Conservation (phyloP, 2,113 vertebrate genomes). For the Neoarius graeffei region DNA sequence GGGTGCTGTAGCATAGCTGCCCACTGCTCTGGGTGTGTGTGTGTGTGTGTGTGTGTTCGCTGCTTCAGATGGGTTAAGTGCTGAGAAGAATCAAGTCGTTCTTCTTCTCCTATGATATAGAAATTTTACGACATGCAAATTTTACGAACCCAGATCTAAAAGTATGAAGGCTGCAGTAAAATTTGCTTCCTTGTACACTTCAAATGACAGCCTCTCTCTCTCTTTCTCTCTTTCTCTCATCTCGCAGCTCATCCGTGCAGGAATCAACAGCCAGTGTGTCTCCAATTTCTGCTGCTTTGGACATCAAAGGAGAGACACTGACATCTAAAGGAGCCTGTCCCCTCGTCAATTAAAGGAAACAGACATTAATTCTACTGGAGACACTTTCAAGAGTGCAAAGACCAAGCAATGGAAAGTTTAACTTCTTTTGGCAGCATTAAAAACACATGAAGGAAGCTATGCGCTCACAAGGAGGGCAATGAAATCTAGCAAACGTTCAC, state of each 20-base stretch:
- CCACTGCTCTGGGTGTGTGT: too few species aligned
- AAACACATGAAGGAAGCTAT: conserved; percentile 49
- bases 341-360: conserved; percentile 38
- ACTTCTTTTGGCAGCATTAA: conserved; percentile 64
- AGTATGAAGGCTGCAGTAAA: background rate
- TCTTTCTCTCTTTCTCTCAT: background rate
- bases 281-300: conserved; percentile 43
- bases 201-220: background rate
- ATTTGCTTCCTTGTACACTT: background rate
- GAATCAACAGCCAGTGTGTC: conserved; percentile 37
- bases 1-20: too few species aligned
- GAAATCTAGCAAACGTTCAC: conserved; percentile 36
- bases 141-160: conserved; percentile 1
- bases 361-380: conserved; percentile 39
- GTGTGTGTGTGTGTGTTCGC: too few species aligned
- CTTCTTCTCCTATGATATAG: background rate
- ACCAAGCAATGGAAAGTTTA: conserved; percentile 45
- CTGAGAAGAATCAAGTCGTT: too few species aligned
- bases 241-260: conserved; percentile 56
- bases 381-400: conserved; percentile 34
- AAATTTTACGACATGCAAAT: background rate
- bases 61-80: too few species aligned
- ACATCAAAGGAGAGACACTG: conserved; percentile 55
- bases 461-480: conserved; percentile 31
- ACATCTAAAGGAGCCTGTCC: conserved; percentile 59